Evolutionary conservation across 2,797 vertebrate species (phyloP), one percentile per base, ranked within the genome.

Genomic region (Iguana delicatissima): DNA sequence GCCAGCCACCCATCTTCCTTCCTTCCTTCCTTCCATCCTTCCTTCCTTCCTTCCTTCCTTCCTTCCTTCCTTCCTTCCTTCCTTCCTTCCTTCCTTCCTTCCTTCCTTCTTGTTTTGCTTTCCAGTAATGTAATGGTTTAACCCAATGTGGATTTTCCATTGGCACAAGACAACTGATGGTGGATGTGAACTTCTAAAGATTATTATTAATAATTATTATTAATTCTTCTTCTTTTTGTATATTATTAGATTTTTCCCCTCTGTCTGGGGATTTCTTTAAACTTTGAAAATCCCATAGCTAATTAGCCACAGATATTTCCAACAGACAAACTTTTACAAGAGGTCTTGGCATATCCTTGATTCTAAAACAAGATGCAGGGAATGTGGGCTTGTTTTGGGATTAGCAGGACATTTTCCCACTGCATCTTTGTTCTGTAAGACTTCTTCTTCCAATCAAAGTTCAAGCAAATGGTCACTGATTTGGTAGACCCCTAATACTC

Each of bases 141-240:
- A 96, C 91, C 92, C 92, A 89, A 0, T 90, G 69, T 92, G 92
- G 88, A 8, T 81, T 42, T 5, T 90, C 91, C 64, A 42, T 88
- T 95, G 94, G 92, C 93, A 93, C 92, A 92, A 95, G 93, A 73
- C 1, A 6, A 88, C 18, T 80, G 88, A 95, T 95, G 91, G 84
- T 90, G 93, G 93, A 92, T 93, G 93, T 95, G 93, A 95, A 95
- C 91, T 93, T 93, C 94, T 95, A 92, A 92, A 93, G 12, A 89
- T 86, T 87, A 22, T 93, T 94, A 76, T 72, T 76, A 55, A 82
- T 74, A 76, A 86, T 89, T 92, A 20, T 93, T 95, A 67, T 72
- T 84, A 72, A 69, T 62, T 89, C 13, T 64, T 83, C 50, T 62
- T 84, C 84, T 84, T 93, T 24, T 93, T 73, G 22, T 96, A 96